phyloP scores from a whole-genome alignment of 2,888 invertebrate genomes.

The Phoronis australis region DNA sequence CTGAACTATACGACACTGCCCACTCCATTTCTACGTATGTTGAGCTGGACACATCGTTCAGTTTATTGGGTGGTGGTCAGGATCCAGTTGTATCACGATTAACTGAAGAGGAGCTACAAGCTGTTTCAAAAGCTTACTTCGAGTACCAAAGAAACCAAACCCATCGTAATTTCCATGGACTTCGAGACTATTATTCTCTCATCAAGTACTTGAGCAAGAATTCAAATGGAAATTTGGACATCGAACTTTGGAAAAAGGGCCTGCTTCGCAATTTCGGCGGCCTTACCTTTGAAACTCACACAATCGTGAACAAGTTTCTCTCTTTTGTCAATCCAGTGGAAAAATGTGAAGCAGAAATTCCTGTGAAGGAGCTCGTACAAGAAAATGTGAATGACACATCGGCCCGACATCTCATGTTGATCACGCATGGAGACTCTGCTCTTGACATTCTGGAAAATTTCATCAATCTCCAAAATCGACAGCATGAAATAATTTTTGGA shows the following conservation, averaged over 20 bases:
- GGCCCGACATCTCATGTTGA: conserved; percentile 24
- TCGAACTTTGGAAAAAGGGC: conserved; percentile 15
- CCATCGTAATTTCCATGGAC: conserved; percentile 12
- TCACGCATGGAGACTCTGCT: conserved; percentile 22
- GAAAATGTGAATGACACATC: conserved; percentile 19
- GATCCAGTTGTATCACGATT: background rate
- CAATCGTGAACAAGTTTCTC: conserved; percentile 14
- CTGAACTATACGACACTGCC: conserved; percentile 24
- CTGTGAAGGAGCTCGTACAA: conserved; percentile 17
- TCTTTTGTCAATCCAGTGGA: no score
- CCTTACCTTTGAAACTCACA: conserved; percentile 13
- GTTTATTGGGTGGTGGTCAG: no score
- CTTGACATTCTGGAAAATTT: conserved; percentile 18
- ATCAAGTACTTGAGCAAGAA: conserved; percentile 8
- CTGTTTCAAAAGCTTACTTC: conserved; percentile 10
- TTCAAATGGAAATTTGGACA: background rate
- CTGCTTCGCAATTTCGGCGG: conserved; percentile 29
- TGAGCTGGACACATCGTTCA: background rate
- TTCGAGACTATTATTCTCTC: conserved; percentile 11
- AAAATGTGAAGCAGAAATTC: background rate
- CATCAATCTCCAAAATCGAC: conserved; percentile 12
- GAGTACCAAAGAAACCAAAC: conserved; percentile 7
- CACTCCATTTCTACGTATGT: conserved; percentile 14
- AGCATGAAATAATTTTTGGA: conserved; percentile 23
- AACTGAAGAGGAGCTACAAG: background rate